Evolutionary conservation across 2,113 vertebrate species (phyloP).

Genomic region (Acanthisitta chloris): DNA sequence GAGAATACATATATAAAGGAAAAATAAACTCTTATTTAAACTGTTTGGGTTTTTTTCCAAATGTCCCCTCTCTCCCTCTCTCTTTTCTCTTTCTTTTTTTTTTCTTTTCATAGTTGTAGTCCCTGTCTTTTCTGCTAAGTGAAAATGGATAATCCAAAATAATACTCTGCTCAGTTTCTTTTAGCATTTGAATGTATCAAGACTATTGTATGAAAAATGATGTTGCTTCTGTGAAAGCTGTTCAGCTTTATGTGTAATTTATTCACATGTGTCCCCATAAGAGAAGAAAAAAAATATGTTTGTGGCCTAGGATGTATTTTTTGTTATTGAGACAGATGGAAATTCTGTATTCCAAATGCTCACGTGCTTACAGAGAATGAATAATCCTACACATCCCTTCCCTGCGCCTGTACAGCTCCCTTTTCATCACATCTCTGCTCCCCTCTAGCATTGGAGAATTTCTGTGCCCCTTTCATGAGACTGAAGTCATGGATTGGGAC

Average conservation of each 20-base stretch:
- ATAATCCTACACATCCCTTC: background rate
- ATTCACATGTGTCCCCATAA: background rate
- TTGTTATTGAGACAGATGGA: slow-evolving; percentile 13
- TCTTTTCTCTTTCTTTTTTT: no score
- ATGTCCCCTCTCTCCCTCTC: rapidly evolving
- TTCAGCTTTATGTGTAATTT: background rate
- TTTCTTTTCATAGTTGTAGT: background rate
- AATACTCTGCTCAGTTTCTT: background rate
- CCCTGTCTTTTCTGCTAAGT: background rate
- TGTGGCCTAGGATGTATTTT: background rate
- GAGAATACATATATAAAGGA: background rate
- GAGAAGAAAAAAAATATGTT: background rate
- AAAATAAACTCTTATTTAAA: background rate
- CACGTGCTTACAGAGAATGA: background rate
- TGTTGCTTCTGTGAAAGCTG: background rate
- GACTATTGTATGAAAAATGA: background rate
- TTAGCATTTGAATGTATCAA: background rate
- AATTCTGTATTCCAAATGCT: slow-evolving; percentile 35
- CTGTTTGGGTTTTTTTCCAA: background rate
- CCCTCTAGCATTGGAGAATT: background rate
- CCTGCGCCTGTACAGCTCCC: background rate
- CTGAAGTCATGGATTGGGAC: background rate
- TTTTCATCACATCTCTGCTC: background rate
- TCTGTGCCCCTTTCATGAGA: background rate
- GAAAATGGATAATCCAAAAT: background rate